Evolutionary conservation across 2,113 vertebrate genomes (phyloP), one percentile per base, ranked within the genome.

Genomic region (Craseonycteris thonglongyai): DNA sequence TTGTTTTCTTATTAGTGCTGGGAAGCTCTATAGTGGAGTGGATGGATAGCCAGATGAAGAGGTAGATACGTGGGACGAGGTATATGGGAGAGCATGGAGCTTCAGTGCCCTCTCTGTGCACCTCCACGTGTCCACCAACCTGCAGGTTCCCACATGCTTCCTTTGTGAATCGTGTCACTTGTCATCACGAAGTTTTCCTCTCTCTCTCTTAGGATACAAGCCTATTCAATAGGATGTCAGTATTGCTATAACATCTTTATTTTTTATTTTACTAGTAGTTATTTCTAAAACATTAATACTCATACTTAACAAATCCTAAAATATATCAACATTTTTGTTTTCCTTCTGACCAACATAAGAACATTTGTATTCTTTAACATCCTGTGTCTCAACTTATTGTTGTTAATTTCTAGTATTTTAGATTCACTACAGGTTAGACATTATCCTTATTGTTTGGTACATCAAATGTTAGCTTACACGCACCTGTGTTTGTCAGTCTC

Each of bases 261-360:
- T 68, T 82, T 47, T 63, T 66, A 69, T 45, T 91, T 79, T 59
- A 24, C 38, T 61, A 33, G 16, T 63, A 19, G 22, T 69, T 69
- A 79, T 76, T 94, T 45, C 80, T 69, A 65, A 86, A 84, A 35
- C 63, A 47, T n/a, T 33, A 81, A 75, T 71, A 40, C 18, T n/a
- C 58, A 49, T 7, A 63, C 8, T 28, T 35, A 81, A 61, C 1
- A 81, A 90, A 51, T 75, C 18, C 33, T 88, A 13, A 80, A 65
- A 26, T 76, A 33, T 30, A 61, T 45, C 47, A 54, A 12, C 15
- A 35, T 28, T 68, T 76, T 81, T 76, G 7, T 49, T 86, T n/a
- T 90, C 22, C 8, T 86, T 81, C 61, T 91, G 58, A 6, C 14
- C 30, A 87, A 63, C 33, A 47, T 40, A 42, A 76, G 49, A 88